phyloP scores from a whole-genome alignment of 2,797 vertebrate species.

The Enteromius trimaculatus region DNA sequence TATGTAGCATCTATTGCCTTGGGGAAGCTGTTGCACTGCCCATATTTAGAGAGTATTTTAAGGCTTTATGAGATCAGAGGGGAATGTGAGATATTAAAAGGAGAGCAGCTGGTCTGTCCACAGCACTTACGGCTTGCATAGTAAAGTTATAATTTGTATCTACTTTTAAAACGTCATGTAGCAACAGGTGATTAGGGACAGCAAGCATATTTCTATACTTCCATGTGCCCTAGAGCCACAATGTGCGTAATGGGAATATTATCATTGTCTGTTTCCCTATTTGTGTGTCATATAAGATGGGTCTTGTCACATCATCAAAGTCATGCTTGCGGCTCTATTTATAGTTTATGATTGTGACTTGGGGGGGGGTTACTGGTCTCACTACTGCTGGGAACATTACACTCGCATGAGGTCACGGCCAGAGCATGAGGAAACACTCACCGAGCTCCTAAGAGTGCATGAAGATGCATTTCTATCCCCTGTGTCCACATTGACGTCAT shows the following conservation, averaged over 20 bases:
- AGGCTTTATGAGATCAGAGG: constrained; percentile 55
- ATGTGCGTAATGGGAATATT: constrained; percentile 35
- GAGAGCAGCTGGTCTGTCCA: constrained; percentile 63
- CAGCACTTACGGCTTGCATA: constrained; percentile 50
- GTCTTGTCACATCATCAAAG: constrained; percentile 53
- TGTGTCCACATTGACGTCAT: constrained; percentile 39
- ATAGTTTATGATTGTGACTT: constrained; percentile 71
- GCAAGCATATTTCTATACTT: constrained; percentile 1
- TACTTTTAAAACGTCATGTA: constrained; percentile 16
- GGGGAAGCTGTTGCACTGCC: constrained; percentile 41
- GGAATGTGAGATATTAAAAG: constrained; percentile 73
- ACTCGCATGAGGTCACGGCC: constrained; percentile 77
- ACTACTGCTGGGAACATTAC: constrained; percentile 70
- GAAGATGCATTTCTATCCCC: constrained; percentile 29
- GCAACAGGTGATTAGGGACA: constrained; percentile 12
- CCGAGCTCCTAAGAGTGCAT: constrained; percentile 15
- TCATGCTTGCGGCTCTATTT: constrained; percentile 78
- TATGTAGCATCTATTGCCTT: constrained; percentile 21
- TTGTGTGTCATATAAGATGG: constrained; percentile 53
- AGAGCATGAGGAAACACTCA: constrained; percentile 58
- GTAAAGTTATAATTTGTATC: constrained; percentile 25
- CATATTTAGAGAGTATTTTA: constrained; percentile 60
- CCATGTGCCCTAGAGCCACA: constrained; percentile 3
- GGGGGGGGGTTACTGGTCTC: constrained; percentile 69
- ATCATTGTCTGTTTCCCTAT: constrained; percentile 63